Conservation (phyloP, 2,888 invertebrate genomes). For the Meganola albula region DNA sequence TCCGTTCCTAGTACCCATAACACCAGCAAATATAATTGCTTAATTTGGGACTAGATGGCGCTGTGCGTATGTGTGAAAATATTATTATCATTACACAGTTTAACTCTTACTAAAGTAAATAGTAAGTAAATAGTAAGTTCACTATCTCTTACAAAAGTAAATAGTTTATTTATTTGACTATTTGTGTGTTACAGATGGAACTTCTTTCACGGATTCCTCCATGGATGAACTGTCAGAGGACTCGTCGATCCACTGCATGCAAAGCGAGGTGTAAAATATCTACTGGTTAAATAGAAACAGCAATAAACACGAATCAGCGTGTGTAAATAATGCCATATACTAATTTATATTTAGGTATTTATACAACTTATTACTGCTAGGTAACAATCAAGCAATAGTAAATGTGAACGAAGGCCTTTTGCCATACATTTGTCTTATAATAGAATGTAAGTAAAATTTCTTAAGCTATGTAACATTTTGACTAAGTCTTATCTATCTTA, state of each 20-base stretch:
- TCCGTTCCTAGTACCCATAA: too few relatives aligned
- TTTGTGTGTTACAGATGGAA: constrained; percentile 52
- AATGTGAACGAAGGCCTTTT: constrained; percentile 6
- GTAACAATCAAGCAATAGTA: constrained; percentile 4
- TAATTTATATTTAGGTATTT: constrained; percentile 13
- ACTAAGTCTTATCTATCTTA: background rate
- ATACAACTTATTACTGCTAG: constrained; percentile 18
- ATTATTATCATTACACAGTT: too few relatives aligned
- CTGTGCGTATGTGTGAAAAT: too few relatives aligned
- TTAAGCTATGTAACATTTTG: background rate
- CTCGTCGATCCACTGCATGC: constrained; percentile 91
- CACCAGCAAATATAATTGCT: too few relatives aligned
- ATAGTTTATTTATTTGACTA: background rate
- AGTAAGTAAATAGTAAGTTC: background rate
- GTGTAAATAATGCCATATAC: constrained; percentile 14
- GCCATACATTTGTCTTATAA: constrained; percentile 6
- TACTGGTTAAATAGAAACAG: background rate
- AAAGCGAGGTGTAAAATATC: constrained; percentile 81
- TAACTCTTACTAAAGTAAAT: too few relatives aligned
- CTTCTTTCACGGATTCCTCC: constrained; percentile 83
- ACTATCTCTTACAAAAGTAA: background rate
- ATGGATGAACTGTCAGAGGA: constrained; percentile 92
- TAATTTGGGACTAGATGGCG: too few relatives aligned
- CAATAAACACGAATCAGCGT: background rate
- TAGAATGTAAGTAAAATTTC: background rate